phyloP scores from a whole-genome alignment of 2,113 vertebrate genomes.

The Probosciger aterrimus region DNA sequence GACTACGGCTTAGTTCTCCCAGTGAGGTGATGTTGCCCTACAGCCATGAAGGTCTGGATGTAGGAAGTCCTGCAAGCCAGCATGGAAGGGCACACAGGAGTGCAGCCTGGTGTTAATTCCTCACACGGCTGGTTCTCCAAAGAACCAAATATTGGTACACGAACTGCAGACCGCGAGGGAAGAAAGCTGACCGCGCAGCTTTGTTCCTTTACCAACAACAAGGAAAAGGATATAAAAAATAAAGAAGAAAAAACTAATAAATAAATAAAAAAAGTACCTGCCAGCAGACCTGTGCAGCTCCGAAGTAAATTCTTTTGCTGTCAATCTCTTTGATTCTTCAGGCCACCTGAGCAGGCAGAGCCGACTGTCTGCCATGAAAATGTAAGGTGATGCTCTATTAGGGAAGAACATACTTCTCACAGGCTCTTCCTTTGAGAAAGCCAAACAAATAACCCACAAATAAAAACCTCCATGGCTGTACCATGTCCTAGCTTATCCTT shows the following conservation, averaged over 20 bases:
- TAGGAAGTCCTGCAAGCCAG: neutral
- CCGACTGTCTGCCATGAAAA: neutral
- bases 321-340: neutral
- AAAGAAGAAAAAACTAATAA: neutral
- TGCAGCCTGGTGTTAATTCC: neutral
- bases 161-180: neutral
- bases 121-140: neutral
- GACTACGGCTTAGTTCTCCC: neutral
- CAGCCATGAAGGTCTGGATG: neutral
- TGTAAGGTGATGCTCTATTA: neutral
- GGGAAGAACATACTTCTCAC: neutral
- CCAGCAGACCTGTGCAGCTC: neutral
- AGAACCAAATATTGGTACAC: neutral
- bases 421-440: neutral
- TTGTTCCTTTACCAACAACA: neutral
- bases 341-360: neutral
- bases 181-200: neutral
- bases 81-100: neutral
- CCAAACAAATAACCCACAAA: conserved; percentile 17
- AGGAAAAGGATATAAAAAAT: neutral
- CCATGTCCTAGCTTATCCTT: neutral
- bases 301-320: neutral
- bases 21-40: neutral
- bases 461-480: neutral
- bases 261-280: neutral